Base-by-base conservation (phyloP, 2,888 invertebrate species). In the Coelogynopora nodosa region DNA sequence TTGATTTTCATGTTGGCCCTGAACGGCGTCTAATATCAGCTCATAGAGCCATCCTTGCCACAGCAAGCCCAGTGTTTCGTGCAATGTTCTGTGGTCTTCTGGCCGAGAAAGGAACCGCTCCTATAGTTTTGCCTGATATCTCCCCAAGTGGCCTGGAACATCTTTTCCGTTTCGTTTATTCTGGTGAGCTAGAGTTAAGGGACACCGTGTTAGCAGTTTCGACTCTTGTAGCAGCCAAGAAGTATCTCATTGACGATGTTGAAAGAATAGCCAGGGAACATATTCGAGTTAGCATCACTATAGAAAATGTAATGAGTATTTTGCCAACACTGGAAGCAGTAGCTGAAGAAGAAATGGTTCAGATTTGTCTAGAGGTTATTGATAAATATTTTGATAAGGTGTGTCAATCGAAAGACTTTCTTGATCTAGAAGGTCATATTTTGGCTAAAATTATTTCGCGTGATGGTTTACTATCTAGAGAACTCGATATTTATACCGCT, bases 201-300 rank as follows among this genome's bases (percentile, higher is more conserved):
- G 74, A 74, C 74, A 74, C 74, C 5, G 18, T 10, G 23, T 2
- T 74, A 2, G 74, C 74, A 13, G 74, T 74, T 5, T 5, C 5
- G 0, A 85, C 85, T 26, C 29, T 85, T 84, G 67, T 81, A n/a
- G 85, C 85, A 0, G 85, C 85, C 67, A 74, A 85, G 67, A 85
- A 85, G 85, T 85, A 85, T 67, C 74, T 85, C 23, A 27, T 85
- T 67, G 74, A 84, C 0, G 74, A 29, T 18, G 31, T 85, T 30
- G 74, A n/a, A 27, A n/a, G 67, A 18, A n/a, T 82, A 18, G 31
- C 31, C 26, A 81, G 10, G 23, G 30, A 29, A 27, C 67, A 31
- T 84, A 30, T 85, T 5, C 1, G 67, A 27, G 67, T 23, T n/a
- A 81, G 23, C 26, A 85, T 85, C 85, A 30, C 23, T 18, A 0